Conservation (phyloP, 1,140 invertebrate species). For the Bombus breviceps region DNA sequence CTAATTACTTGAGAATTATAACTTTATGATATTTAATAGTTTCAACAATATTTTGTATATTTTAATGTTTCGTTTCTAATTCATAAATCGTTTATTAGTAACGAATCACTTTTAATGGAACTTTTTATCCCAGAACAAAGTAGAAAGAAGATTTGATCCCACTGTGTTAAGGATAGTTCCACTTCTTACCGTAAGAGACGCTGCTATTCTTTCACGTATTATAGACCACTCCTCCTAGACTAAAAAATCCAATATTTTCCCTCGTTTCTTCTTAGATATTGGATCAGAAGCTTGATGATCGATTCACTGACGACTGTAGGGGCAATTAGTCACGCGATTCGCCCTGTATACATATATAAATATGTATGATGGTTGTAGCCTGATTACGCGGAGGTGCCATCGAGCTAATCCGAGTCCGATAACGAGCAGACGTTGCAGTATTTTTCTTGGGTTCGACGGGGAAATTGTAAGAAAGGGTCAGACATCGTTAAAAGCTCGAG, state of each 20-base stretch:
- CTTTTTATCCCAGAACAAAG: not conserved
- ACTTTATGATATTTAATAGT: too few relatives aligned
- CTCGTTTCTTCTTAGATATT: not conserved
- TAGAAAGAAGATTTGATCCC: not conserved
- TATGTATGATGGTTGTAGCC: constrained; percentile 62
- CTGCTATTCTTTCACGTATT: not conserved
- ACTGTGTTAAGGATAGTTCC: not conserved
- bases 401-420: constrained; percentile 49
- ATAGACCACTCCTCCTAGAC: not conserved
- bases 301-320: not conserved
- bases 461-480: not conserved
- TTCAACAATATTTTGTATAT: not conserved
- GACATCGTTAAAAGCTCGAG: not conserved
- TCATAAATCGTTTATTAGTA: not conserved
- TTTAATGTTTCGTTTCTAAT: not conserved
- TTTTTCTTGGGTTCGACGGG: constrained; percentile 24
- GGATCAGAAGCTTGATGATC: not conserved
- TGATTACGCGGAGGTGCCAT: constrained; percentile 47
- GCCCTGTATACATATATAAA: constrained; percentile 54
- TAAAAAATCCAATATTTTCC: not conserved
- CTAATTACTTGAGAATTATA: too few relatives aligned
- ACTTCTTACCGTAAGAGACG: not conserved
- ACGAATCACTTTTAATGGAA: too few relatives aligned
- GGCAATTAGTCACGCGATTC: constrained; percentile 16
- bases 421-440: constrained; percentile 20